Evolutionary conservation across 2,797 vertebrate species (phyloP).

Genomic region (Heliangelus exortis): DNA sequence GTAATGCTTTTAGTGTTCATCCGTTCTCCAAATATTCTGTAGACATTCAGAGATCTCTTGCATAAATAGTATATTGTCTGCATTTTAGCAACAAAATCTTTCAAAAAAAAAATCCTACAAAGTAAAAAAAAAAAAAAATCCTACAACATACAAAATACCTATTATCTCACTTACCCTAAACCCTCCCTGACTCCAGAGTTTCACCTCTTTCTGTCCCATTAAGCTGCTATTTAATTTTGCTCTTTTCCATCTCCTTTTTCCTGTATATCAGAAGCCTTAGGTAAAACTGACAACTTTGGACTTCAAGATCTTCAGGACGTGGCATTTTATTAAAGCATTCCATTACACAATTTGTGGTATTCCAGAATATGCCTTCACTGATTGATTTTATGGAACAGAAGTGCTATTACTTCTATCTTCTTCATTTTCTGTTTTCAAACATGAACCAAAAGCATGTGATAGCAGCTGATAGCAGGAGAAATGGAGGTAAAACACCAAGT

Average conservation of each 20-base stretch:
- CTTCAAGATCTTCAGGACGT: neutral
- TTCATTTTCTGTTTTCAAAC: neutral
- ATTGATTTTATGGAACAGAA: neutral
- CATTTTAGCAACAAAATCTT: neutral
- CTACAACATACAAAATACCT: neutral
- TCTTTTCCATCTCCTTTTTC: neutral
- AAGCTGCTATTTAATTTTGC: neutral
- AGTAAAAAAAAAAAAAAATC: neutral
- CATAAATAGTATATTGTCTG: neutral
- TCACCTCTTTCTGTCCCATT: neutral
- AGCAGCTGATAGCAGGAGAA: neutral
- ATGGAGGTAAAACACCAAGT: neutral
- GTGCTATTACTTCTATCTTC: neutral
- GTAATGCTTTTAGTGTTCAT: neutral
- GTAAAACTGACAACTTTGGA: neutral
- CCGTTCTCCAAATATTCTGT: neutral
- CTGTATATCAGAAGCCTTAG: neutral
- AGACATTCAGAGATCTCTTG: neutral
- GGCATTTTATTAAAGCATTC: neutral
- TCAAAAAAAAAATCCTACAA: neutral
- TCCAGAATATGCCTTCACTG: neutral
- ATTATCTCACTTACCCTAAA: neutral
- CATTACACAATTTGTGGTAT: neutral
- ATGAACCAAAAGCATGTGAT: neutral
- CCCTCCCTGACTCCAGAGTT: neutral